A percentile compares a stretch with the other conserved stretches of the same genome.
Conservation (phyloP, 2,888 invertebrate genomes). For the Acrocera orbiculus region DNA sequence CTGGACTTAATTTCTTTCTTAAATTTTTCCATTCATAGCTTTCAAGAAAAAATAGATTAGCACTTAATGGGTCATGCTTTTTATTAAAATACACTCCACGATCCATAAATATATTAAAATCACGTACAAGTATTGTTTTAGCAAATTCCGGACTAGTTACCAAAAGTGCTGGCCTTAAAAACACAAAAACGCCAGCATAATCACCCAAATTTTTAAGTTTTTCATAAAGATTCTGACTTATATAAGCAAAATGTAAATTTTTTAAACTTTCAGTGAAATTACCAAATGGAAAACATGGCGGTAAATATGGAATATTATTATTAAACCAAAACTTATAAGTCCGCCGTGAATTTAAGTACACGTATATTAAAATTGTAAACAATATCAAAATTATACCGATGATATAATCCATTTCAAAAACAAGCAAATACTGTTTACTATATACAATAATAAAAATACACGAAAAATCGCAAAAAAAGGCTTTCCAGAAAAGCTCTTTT, state of each 20-base stretch:
- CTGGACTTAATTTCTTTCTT: conserved; percentile 11
- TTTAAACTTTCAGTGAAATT: conserved; percentile 6
- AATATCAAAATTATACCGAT: no score
- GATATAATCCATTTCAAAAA: no score
- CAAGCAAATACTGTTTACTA: no score
- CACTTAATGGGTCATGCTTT: conserved; percentile 11
- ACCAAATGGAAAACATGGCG: conserved; percentile 11
- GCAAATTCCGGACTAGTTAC: conserved; percentile 9
- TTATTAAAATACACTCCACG: conserved; percentile 12
- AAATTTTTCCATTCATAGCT: conserved; percentile 12
- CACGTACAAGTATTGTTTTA: conserved; percentile 9
- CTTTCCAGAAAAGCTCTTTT: no score
- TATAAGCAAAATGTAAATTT: conserved; percentile 6
- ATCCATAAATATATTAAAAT: conserved; percentile 11
- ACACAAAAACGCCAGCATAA: conserved; percentile 10
- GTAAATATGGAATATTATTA: conserved; percentile 8
- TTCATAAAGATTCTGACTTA: conserved; percentile 8
- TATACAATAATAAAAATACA: no score
- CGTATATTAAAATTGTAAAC: no score
- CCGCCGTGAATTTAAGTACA: no score
- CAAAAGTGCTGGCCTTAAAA: conserved; percentile 8
- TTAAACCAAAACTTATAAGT: conserved; percentile 8
- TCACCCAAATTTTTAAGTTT: conserved; percentile 2
- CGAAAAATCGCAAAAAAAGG: no score
- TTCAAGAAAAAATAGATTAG: conserved; percentile 12